phyloP scores from a whole-genome alignment of 2,113 vertebrate species.

The Gavia stellata region DNA sequence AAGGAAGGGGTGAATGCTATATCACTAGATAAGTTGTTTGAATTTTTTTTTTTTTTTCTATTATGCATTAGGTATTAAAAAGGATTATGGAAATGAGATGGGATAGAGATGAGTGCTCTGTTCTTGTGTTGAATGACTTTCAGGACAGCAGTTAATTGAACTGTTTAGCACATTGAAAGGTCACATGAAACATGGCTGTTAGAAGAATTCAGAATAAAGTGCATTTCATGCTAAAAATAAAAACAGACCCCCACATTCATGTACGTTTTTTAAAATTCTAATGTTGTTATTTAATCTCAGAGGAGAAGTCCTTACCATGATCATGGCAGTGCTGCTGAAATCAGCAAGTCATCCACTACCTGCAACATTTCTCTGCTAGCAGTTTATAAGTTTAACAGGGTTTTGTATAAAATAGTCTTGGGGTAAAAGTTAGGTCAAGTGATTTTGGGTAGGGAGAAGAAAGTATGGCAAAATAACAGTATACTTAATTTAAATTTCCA shows the following conservation, averaged over 20 bases:
- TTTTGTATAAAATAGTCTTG: not conserved
- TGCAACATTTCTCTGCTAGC: not conserved
- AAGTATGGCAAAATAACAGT: not conserved
- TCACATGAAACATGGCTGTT: not conserved
- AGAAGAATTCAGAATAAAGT: not conserved
- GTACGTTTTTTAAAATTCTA: not conserved
- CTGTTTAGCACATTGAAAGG: slow-evolving; percentile 21
- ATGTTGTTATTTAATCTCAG: not conserved
- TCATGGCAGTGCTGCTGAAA: not conserved
- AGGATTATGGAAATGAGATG: slow-evolving; percentile 38
- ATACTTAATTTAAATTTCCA: not conserved
- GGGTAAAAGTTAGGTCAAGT: not conserved
- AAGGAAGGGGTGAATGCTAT: not conserved
- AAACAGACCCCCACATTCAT: not conserved
- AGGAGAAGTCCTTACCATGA: not conserved
- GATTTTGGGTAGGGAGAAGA: not conserved
- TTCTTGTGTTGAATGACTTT: not conserved
- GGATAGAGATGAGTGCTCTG: not conserved
- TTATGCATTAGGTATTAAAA: slow-evolving; percentile 1
- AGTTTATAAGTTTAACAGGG: not conserved
- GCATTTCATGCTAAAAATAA: not conserved
- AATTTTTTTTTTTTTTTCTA: not conserved
- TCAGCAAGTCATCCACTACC: not conserved
- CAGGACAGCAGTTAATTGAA: slow-evolving; percentile 23
- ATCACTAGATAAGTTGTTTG: not conserved